Conservation (phyloP, 2,113 vertebrate genomes). For the Eurystomus gularis region DNA sequence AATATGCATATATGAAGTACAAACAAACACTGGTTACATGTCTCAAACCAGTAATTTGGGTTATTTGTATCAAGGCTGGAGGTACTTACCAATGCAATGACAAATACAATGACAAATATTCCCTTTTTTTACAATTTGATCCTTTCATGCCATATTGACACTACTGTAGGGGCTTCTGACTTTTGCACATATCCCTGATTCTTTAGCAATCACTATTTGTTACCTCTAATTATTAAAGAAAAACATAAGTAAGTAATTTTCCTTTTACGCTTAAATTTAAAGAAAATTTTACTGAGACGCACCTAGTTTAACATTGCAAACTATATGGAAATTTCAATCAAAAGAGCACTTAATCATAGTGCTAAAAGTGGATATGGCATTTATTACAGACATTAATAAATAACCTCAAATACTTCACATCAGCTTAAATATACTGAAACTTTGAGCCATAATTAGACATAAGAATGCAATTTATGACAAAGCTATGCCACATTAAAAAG, state of each 20-base stretch:
- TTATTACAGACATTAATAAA: not conserved
- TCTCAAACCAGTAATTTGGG: not conserved
- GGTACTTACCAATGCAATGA: not conserved
- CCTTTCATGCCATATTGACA: not conserved
- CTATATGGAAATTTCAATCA: not conserved
- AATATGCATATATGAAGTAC: not conserved
- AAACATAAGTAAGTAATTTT: not conserved
- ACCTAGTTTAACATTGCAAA: not conserved
- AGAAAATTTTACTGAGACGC: not conserved
- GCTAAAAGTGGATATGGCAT: not conserved
- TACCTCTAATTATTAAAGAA: not conserved
- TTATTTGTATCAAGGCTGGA: not conserved
- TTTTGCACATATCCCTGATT: not conserved
- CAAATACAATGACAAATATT: not conserved
- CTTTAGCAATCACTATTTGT: not conserved
- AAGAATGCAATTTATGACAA: conserved; percentile 11
- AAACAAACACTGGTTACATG: not conserved
- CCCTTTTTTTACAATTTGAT: not conserved
- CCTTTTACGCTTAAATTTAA: not conserved
- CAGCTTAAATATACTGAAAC: not conserved
- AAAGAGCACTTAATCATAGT: not conserved
- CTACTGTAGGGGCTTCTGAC: not conserved
- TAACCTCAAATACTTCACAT: not conserved
- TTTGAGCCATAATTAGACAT: not conserved
- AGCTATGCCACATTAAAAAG: not conserved